Evolutionary conservation across 1,140 invertebrate species (phyloP).

Genomic region (Centruroides sculpturatus): DNA sequence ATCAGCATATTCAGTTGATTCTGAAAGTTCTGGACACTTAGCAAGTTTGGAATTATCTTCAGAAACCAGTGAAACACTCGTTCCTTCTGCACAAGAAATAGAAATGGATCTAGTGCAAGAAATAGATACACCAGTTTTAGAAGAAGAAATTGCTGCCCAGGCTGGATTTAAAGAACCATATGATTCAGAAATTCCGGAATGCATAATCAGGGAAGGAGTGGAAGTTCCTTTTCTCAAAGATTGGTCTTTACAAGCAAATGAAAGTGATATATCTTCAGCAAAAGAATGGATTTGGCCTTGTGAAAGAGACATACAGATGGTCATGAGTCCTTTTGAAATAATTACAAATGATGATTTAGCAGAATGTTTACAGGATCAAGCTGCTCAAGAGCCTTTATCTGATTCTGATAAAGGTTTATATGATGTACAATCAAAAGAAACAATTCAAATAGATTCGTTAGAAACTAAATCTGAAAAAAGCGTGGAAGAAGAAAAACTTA

Average conservation of each 20-base stretch:
- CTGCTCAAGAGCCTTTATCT: background rate
- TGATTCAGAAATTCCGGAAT: constrained; percentile 34
- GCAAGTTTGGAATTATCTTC: constrained; percentile 69
- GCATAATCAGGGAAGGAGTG: constrained; percentile 24
- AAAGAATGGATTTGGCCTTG: constrained; percentile 11
- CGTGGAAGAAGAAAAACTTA: background rate
- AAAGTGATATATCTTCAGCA: constrained; percentile 1
- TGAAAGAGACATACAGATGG: constrained; percentile 7
- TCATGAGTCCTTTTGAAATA: constrained; percentile 32
- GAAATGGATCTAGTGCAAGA: constrained; percentile 31
- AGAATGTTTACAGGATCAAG: constrained; percentile 21
- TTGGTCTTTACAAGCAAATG: constrained; percentile 10
- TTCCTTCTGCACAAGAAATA: constrained; percentile 46
- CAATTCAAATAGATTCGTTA: background rate
- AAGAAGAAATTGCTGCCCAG: constrained; percentile 26
- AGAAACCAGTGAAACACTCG: constrained; percentile 74
- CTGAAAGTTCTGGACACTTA: constrained; percentile 70
- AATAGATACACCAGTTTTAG: constrained; percentile 18
- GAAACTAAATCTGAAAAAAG: background rate
- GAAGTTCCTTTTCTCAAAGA: constrained; percentile 16
- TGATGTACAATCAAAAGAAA: background rate
- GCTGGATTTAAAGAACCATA: constrained; percentile 35
- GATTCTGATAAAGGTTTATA: too few relatives aligned
- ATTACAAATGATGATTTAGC: constrained; percentile 27
- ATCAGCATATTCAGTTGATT: constrained; percentile 75